Base-by-base conservation (phyloP, 1,140 invertebrate species). In the Microplitis demolitor region DNA sequence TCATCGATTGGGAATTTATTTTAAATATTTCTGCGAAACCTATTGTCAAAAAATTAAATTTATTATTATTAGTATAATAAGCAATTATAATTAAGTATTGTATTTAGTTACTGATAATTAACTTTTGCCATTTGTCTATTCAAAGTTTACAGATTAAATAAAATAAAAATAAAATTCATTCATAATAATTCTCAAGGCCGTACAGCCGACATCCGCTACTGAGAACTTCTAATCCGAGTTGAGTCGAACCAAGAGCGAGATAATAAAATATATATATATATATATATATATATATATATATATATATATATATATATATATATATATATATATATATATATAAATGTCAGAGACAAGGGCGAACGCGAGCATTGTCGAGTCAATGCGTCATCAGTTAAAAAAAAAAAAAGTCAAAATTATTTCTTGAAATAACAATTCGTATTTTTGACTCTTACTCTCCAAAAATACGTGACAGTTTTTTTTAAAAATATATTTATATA, bases 131-230 rank as follows among this genome's bases (percentile, higher is more conserved):
- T 45, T 45, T 45, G 39, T 45, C 39, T 6, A 6, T 5, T 9
- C 11, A 45, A 45, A 45, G 6, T 45, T 45, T 11, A 45, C 6
- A 8, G 39, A 45, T 45, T 45, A 45, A 45, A 45, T 45, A 45
- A 82, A 81, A 82, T 83, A 5, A 9, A 45, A 45, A 45, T 45
- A 45, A 82, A 81, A 82, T 83, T 77, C 82, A 83, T 83, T 83
- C 81, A 81, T 83, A 79, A 82, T 80, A 74, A 76, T 69, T 45
- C 60, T 56, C 35, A 69, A 67, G 66, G 50, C 50, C 66, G 62
- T n/a, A 24, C 4, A 9, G 50, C 50, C 66, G 50, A 67, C 66
- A 67, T 67, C 66, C 50, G 66, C 31, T 54, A 54, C 50, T 13
- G n/a, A 64, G 62, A 64, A 64, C 45, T 67, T 34, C 54, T 51